phyloP scores from a whole-genome alignment of 2,888 invertebrate species.

The Petrolisthes manimaculis region DNA sequence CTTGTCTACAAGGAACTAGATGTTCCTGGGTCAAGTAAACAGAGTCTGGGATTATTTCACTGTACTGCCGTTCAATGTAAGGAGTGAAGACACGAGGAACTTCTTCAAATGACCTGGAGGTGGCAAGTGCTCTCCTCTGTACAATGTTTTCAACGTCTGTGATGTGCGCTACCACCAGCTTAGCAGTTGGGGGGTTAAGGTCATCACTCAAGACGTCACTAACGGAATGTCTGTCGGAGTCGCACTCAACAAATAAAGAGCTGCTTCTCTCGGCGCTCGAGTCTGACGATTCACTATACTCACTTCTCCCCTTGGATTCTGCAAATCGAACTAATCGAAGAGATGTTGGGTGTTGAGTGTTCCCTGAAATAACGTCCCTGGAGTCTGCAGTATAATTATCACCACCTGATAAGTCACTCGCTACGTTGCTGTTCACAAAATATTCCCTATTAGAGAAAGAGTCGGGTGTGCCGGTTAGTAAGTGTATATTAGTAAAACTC shows the following conservation, averaged over 20 bases:
- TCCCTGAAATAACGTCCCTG: conserved; percentile 24
- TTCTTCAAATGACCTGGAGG: conserved; percentile 60
- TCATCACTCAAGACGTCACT: conserved; percentile 61
- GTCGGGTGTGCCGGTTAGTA: conserved; percentile 52
- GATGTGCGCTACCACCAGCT: conserved; percentile 59
- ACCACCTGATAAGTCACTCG: conserved; percentile 35
- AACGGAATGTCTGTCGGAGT: conserved; percentile 64
- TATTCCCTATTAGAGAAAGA: conserved; percentile 45
- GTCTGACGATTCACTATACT: conserved; percentile 63
- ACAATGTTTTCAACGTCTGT: conserved; percentile 62
- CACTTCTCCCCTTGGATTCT: conserved; percentile 57
- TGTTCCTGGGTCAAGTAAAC: conserved; percentile 51
- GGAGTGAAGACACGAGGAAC: conserved; percentile 26
- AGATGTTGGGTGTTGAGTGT: conserved; percentile 45
- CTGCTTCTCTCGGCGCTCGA: conserved; percentile 63
- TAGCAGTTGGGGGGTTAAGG: conserved; percentile 52
- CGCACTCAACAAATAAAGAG: conserved; percentile 63
- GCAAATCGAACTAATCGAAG: conserved; percentile 59
- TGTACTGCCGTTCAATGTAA: conserved; percentile 59
- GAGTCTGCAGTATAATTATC: conserved; percentile 16
- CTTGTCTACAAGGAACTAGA: conserved; percentile 36
- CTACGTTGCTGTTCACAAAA: conserved; percentile 37
- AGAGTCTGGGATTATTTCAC: conserved; percentile 62
- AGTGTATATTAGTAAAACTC: conserved; percentile 56
- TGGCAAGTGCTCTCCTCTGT: conserved; percentile 50